phyloP scores from a whole-genome alignment of 2,113 vertebrate species.

The Pardalotus punctatus region DNA sequence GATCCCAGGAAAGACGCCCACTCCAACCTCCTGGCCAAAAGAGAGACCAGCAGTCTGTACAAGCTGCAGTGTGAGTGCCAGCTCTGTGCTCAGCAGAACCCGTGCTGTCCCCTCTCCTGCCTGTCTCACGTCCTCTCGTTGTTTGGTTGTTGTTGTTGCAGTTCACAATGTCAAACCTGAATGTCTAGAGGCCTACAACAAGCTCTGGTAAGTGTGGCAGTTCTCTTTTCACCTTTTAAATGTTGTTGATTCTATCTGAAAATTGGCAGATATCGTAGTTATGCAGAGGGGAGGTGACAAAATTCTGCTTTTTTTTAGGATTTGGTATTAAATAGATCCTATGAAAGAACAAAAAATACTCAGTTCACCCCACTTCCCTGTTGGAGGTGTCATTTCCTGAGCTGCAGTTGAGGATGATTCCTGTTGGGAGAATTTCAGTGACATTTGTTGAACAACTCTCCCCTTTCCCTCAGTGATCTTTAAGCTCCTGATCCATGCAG shows the following conservation, averaged over 20 bases:
- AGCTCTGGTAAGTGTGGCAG: slow-evolving; percentile 86
- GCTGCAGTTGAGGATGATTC: background rate
- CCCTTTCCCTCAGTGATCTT: background rate
- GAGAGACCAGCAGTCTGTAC: slow-evolving; percentile 94
- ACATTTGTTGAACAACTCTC: background rate
- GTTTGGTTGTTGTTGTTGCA: slow-evolving; percentile 78
- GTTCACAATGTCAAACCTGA: slow-evolving; percentile 99
- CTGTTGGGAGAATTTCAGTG: background rate
- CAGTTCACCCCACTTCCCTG: background rate
- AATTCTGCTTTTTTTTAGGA: background rate
- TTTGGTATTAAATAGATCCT: background rate
- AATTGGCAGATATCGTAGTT: background rate
- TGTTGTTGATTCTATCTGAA: background rate
- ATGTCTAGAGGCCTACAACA: slow-evolving; percentile 94
- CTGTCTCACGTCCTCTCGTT: slow-evolving; percentile 46
- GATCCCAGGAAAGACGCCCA: slow-evolving; percentile 96
- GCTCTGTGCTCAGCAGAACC: background rate
- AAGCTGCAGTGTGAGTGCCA: slow-evolving; percentile 91
- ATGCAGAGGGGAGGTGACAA: background rate
- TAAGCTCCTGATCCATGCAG: background rate
- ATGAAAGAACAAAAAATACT: background rate
- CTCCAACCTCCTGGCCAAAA: slow-evolving; percentile 94
- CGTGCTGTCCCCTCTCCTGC: background rate
- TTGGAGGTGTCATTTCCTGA: background rate
- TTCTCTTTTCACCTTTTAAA: background rate